Evolutionary conservation across 23 tunicate species (phyloP).

Genomic region (Ciona savignyi): DNA sequence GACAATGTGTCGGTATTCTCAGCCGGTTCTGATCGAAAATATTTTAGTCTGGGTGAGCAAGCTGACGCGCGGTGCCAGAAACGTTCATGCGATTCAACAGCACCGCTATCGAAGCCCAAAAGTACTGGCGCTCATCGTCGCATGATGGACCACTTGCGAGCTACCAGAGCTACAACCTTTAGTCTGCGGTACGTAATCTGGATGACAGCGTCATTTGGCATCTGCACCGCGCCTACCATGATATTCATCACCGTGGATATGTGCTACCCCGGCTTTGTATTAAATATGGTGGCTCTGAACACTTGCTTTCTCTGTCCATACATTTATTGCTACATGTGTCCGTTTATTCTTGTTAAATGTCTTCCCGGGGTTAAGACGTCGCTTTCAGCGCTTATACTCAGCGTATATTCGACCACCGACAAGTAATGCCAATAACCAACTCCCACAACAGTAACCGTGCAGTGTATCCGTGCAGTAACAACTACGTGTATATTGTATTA

Average conservation of each 20-base stretch:
- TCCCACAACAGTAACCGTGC: too few species aligned
- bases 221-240: conserved; percentile 78
- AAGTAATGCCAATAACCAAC: neutral
- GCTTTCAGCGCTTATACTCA: conserved; percentile 33
- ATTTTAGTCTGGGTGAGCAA: neutral
- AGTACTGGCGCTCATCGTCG: conserved; percentile 20
- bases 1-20: neutral
- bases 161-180: conserved; percentile 25
- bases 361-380: conserved; percentile 84
- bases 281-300: conserved; percentile 70
- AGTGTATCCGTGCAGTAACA: too few species aligned
- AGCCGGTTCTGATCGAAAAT: neutral
- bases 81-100: neutral
- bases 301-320: conserved; percentile 57
- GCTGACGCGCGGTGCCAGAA: neutral
- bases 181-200: conserved; percentile 54
- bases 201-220: conserved; percentile 34
- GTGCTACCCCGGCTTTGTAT: conserved; percentile 13
- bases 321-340: conserved; percentile 67
- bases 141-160: conserved; percentile 39
- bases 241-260: conserved; percentile 52
- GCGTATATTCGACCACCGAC: conserved; percentile 50
- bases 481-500: too few species aligned
- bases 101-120: conserved; percentile 3
- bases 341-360: conserved; percentile 58